These are phyloP conservation scores for Pristionchus maxplancki DNA, from an alignment of 2,888 invertebrate genomes.

Conservation along the genomic window DNA sequence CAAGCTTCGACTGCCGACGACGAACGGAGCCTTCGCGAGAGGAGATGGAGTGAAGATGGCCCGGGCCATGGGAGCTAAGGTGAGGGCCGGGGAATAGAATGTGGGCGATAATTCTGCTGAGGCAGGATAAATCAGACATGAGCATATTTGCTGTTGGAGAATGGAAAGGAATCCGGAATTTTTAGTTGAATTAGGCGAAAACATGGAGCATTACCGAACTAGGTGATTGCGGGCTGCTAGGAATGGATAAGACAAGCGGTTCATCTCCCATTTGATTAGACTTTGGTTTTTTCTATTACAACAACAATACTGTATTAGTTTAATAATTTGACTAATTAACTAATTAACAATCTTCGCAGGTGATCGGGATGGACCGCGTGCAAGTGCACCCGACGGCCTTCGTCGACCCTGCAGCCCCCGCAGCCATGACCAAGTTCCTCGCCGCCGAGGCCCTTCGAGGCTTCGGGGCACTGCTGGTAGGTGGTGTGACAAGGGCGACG, in stretches of 20 bases:
- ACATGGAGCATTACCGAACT: background rate
- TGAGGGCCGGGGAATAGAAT: conserved; percentile 19
- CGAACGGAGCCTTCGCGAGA: conserved; percentile 76
- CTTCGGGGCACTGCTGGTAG: conserved; percentile 63
- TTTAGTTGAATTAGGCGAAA: background rate
- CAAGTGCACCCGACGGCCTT: conserved; percentile 76
- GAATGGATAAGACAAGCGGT: background rate
- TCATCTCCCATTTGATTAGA: background rate
- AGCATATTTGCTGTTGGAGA: no score
- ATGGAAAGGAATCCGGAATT: no score
- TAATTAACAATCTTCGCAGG: conserved; percentile 35
- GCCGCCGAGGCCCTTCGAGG: conserved; percentile 77
- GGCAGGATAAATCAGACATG: no score
- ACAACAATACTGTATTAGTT: background rate
- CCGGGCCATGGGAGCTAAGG: conserved; percentile 72
- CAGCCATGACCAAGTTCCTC: conserved; percentile 74
- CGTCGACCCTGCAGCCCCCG: conserved; percentile 75
- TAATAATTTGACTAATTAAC: background rate
- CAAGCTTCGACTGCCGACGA: conserved; percentile 71
- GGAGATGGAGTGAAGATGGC: conserved; percentile 77
- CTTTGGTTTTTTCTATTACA: background rate
- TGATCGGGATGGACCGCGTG: conserved; percentile 75
- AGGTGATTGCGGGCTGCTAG: background rate
- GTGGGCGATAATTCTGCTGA: background rate
- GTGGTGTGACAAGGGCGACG: background rate